Evolutionary conservation across 2,797 vertebrate species (phyloP), one percentile per base, ranked within the genome.

Genomic region (Lindbergichthys nudifrons): DNA sequence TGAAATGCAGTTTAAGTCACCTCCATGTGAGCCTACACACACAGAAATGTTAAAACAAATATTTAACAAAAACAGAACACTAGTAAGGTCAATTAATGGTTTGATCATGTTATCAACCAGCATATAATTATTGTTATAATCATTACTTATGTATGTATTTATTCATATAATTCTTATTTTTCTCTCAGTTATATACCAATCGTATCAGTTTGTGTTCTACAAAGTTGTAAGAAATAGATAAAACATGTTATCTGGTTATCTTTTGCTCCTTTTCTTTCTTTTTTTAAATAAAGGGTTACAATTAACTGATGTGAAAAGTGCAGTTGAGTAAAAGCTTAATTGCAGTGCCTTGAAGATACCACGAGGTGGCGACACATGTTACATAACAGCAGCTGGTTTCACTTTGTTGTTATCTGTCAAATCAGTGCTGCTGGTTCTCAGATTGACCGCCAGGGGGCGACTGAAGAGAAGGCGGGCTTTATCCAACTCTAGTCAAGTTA

Each of bases 341-440:
- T 2, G 45, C 42, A 73, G 39, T 73, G 1, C 0, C 15, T 4
- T 1, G 0, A 2, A 30, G 62, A 0, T 11, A 56, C 84, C 90
- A 82, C 46, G 0, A 56, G 75, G 42, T 54, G 83, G 80, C 68
- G 73, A 50, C 65, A 87, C 9, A 63, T 45, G 10, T 21, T 36
- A 42, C 1, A 47, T 52, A 41, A 54, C 52, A 45, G 26, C 82
- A 79, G 57, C 62, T 63, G 64, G 46, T 73, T 78, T 80, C 61
- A 36, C 56, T 75, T 67, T 65, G 59, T 69, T 26, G 14, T 57
- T 1, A 50, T 78, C 0, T 18, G 36, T 41, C 11, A 41, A 77
- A 73, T 73, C 26, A 10, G 48, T 56, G 62, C 47, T 56, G 69
- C 72, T 42, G 65, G 70, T 61, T 5, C 61, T 3, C 10, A 2